phyloP scores from a whole-genome alignment of 1,140 invertebrate species.

The Tetramorium simillimum region DNA sequence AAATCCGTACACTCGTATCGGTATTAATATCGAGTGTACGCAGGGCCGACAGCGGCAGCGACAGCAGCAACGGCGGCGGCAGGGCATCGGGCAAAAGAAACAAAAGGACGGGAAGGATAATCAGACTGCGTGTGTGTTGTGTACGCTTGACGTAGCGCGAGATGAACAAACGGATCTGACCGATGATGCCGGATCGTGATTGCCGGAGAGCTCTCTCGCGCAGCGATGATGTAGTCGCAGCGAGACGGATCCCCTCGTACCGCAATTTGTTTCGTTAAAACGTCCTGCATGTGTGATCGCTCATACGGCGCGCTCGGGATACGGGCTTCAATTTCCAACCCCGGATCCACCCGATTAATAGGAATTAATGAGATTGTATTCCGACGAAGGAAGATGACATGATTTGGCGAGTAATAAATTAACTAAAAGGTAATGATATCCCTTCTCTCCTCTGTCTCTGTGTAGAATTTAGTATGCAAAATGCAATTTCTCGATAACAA shows the following conservation, averaged over 20 bases:
- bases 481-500: background rate
- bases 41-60: conserved; percentile 37
- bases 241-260: conserved; percentile 48
- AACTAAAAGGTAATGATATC: background rate
- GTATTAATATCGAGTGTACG: conserved; percentile 77
- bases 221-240: conserved; percentile 29
- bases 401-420: conserved; percentile 25
- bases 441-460: background rate
- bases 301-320: conserved; percentile 1
- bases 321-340: conserved; percentile 47
- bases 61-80: background rate
- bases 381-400: background rate
- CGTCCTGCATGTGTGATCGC: conserved; percentile 29
- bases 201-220: conserved; percentile 13
- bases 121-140: conserved; percentile 44
- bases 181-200: conserved; percentile 60
- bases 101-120: conserved; percentile 52
- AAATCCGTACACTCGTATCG: conserved; percentile 75
- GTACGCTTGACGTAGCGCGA: conserved; percentile 67
- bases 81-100: conserved; percentile 31
- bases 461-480: background rate
- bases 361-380: conserved; percentile 34
- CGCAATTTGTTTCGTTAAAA: conserved; percentile 67
- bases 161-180: conserved; percentile 75
- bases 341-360: conserved; percentile 38